Percentiles rank a stretch among this genome's conserved stretches.
These are phyloP conservation scores for Pipistrellus nathusii DNA, from an alignment of 2,797 vertebrate species.

Conservation along the genomic window DNA sequence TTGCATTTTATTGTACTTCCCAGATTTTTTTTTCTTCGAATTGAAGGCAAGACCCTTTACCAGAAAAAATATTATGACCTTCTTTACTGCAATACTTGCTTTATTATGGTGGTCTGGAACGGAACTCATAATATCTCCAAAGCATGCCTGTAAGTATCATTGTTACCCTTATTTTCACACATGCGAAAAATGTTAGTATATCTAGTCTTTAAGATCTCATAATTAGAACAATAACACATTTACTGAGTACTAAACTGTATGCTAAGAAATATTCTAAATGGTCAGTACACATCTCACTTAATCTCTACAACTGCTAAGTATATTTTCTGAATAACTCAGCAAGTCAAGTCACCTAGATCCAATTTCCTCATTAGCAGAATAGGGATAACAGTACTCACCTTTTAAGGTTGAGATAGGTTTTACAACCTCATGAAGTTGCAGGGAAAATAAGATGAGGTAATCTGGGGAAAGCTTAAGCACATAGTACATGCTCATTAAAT, in stretches of 20 bases:
- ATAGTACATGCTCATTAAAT: not conserved
- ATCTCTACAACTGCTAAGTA: conserved; percentile 24
- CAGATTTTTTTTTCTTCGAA: not conserved
- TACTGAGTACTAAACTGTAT: not conserved
- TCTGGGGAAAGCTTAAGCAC: not conserved
- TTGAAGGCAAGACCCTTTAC: not conserved
- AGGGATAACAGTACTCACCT: not conserved
- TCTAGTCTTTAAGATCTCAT: not conserved
- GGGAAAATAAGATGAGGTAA: not conserved
- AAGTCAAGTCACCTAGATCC: not conserved
- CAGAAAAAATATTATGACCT: not conserved
- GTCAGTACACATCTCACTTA: not conserved
- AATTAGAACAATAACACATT: conserved; percentile 49
- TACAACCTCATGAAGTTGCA: not conserved
- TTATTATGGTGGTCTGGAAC: not conserved
- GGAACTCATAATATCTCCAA: not conserved
- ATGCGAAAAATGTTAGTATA: conserved; percentile 5
- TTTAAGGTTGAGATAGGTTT: conserved; percentile 7
- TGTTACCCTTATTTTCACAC: not conserved
- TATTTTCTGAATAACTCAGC: conserved; percentile 1
- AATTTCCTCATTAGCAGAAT: conserved; percentile 16
- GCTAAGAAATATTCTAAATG: not conserved
- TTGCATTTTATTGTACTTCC: not conserved
- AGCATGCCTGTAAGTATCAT: not conserved
- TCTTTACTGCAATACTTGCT: not conserved